phyloP scores from a whole-genome alignment of 2,888 invertebrate genomes.

The Cosmorhoe ocellata region DNA sequence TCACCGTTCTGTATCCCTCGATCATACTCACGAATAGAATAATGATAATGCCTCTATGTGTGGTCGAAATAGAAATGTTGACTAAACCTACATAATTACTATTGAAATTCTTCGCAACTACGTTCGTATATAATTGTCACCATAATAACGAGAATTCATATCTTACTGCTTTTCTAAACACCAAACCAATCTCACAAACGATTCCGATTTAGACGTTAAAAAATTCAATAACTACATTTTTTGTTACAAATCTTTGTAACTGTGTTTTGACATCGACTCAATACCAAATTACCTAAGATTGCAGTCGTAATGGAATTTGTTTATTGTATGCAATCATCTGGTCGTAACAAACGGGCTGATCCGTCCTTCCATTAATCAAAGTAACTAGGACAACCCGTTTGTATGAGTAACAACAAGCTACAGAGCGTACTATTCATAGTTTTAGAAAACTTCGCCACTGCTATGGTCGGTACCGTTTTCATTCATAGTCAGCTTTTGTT shows the following conservation, averaged over 20 bases:
- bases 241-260: too few species aligned
- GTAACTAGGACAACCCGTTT: constrained; percentile 50
- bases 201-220: too few species aligned
- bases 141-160: too few species aligned
- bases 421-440: neutral
- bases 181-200: too few species aligned
- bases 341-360: constrained; percentile 25
- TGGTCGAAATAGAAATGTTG: constrained; percentile 1
- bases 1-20: constrained; percentile 9
- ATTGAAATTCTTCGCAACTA: too few species aligned
- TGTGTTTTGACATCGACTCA: constrained; percentile 16
- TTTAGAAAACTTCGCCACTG: neutral
- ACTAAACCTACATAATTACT: too few species aligned
- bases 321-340: constrained; percentile 40
- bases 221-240: too few species aligned
- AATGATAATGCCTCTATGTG: constrained; percentile 4
- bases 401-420: constrained; percentile 17
- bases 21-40: constrained; percentile 8
- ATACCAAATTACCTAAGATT: constrained; percentile 22
- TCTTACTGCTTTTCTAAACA: too few species aligned
- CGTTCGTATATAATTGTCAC: too few species aligned
- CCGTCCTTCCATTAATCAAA: constrained; percentile 62
- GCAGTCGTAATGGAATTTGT: constrained; percentile 32
- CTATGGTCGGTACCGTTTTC: too few species aligned
- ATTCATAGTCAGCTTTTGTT: neutral